Base-by-base conservation (phyloP, 2,797 vertebrate genomes). In the Champsocephalus gunnari region DNA sequence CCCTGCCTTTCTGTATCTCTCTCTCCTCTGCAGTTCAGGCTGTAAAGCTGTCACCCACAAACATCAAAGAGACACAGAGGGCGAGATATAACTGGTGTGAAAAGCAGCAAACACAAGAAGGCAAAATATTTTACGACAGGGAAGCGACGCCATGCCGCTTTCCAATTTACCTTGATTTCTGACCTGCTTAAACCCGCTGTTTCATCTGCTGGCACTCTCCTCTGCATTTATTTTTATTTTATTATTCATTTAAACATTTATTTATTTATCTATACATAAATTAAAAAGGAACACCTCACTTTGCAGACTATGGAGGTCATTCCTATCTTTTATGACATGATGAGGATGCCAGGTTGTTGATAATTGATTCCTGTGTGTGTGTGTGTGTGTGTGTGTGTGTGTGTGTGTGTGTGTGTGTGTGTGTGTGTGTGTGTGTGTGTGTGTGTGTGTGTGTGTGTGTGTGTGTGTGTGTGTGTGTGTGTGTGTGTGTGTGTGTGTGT, bases 31-130 rank as follows among this genome's bases (percentile, higher is more conserved):
- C 79, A 76, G 73, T 80, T 85, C 61, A 60, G 19, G 48, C 79
- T 73, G 41, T 71, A 88, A 87, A 85, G 62, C 77, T 67, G 81
- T 89, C 85, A 87, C 66, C 84, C 66, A n/a, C 73, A 73, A 66
- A 88, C 83, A 90, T 91, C 88, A 92, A 89, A 87, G 84, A 81
- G 75, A 83, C 64, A 77, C 78, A 75, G 44, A 81, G 79, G 75
- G 80, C n/a, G 56, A 80, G 56, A 73, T 79, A 72, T 80, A 82
- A 84, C 77, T 71, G 72, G 59, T 86, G 58, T 81, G 86, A 85
- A 91, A 85, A 81, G 76, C 80, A 79, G 50, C 75, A 77, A 81
- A 79, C 79, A 77, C 71, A 66, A 61, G 65, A 74, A 63, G 71
- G 73, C 72, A 80, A 80, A 80, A 75, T 83, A 79, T 85, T 80